phyloP scores from a whole-genome alignment of 2,888 invertebrate genomes.

The Nomada lathburiana region DNA sequence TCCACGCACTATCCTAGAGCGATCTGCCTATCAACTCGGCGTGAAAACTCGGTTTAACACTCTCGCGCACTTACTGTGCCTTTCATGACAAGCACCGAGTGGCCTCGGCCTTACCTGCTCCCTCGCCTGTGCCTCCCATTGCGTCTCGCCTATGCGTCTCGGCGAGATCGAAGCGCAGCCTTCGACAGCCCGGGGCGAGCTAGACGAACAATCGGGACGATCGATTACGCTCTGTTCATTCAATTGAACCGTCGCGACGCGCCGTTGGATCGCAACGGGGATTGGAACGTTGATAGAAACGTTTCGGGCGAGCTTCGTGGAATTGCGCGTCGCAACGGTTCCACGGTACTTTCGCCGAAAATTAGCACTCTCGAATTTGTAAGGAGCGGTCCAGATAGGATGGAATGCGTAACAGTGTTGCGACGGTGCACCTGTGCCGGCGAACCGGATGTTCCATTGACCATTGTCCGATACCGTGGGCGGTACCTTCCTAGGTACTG shows the following conservation, averaged over 20 bases:
- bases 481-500: constrained; percentile 71
- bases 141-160: constrained; percentile 29
- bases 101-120: constrained; percentile 62
- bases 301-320: not conserved
- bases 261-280: not conserved
- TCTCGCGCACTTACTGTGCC: constrained; percentile 66
- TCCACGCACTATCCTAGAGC: constrained; percentile 78
- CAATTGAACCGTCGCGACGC: constrained; percentile 28
- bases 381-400: constrained; percentile 35
- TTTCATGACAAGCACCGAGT: constrained; percentile 61
- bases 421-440: constrained; percentile 66
- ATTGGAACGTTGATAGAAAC: constrained; percentile 13
- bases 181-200: constrained; percentile 17
- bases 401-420: constrained; percentile 41
- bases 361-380: constrained; percentile 39
- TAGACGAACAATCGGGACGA: constrained; percentile 41
- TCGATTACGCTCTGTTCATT: constrained; percentile 43
- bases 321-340: not conserved
- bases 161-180: constrained; percentile 27
- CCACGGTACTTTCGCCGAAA: constrained; percentile 35
- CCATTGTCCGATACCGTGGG: constrained; percentile 76
- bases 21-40: constrained; percentile 82
- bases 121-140: constrained; percentile 34
- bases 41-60: constrained; percentile 78
- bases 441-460: constrained; percentile 79